A percentile compares a stretch with the other conserved stretches of the same genome.
phyloP scores from a whole-genome alignment of 2,888 invertebrate species.

The Smittia aterrima region DNA sequence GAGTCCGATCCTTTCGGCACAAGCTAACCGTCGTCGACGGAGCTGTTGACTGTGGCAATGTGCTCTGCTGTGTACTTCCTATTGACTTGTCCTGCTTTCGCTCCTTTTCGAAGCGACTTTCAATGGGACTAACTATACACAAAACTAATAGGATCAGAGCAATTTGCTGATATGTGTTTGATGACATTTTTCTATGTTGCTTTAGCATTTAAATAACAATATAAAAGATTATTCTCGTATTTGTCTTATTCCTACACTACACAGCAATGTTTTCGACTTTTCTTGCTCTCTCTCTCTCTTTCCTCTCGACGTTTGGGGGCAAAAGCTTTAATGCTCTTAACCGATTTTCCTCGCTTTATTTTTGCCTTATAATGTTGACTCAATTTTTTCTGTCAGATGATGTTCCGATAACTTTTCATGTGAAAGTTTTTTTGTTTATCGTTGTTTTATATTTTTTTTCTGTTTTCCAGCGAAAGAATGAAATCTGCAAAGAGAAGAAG shows the following conservation, averaged over 20 bases:
- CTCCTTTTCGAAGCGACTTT: constrained; percentile 39
- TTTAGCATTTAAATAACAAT: constrained; percentile 17
- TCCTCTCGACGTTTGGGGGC: no score
- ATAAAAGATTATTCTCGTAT: background rate
- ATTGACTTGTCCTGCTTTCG: constrained; percentile 31
- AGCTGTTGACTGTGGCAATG: background rate
- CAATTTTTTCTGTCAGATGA: no score
- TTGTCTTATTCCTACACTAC: background rate
- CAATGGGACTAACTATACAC: constrained; percentile 42
- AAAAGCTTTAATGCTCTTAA: no score
- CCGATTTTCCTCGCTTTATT: no score
- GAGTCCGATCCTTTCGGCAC: constrained; percentile 52
- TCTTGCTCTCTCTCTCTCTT: no score
- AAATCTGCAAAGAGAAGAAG: no score
- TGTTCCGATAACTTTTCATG: no score
- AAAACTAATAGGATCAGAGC: constrained; percentile 40
- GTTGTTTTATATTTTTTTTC: no score
- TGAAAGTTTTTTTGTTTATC: no score
- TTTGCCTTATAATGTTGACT: no score
- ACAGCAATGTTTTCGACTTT: no score
- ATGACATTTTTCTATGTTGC: constrained; percentile 21
- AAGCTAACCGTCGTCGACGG: constrained; percentile 46
- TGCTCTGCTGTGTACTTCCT: background rate
- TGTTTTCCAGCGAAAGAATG: no score
- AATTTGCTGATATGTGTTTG: constrained; percentile 35